Conservation (phyloP, 2,888 invertebrate species). For the Drosophila longiperda region DNA sequence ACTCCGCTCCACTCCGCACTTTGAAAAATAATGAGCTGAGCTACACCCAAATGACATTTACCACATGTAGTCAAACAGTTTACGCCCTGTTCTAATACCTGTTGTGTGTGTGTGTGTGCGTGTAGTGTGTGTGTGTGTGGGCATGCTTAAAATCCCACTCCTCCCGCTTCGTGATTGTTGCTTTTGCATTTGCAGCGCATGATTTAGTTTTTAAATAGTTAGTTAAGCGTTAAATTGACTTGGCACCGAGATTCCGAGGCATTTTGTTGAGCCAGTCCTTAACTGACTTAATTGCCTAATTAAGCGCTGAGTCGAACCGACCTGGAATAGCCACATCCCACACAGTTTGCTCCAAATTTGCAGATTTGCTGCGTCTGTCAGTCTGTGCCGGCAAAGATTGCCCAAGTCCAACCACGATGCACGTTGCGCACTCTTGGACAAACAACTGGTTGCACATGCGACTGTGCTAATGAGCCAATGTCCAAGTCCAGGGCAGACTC, state of each 20-base stretch:
- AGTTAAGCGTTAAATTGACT: constrained; percentile 78
- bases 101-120: constrained; percentile 14
- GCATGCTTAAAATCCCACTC: constrained; percentile 26
- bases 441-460: constrained; percentile 27
- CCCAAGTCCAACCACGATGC: constrained; percentile 5
- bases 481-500: neutral
- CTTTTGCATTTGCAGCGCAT: constrained; percentile 40
- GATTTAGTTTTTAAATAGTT: constrained; percentile 63
- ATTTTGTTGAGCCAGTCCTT: constrained; percentile 51
- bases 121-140: constrained; percentile 8
- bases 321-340: constrained; percentile 52
- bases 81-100: constrained; percentile 34
- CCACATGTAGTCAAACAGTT: constrained; percentile 44
- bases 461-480: constrained; percentile 64
- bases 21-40: neutral
- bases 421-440: constrained; percentile 32
- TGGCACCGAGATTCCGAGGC: constrained; percentile 46
- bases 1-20: neutral
- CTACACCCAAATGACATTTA: constrained; percentile 55
- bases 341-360: constrained; percentile 58
- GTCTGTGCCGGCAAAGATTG: constrained; percentile 20
- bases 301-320: constrained; percentile 55
- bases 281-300: constrained; percentile 73
- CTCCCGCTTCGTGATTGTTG: constrained; percentile 7
- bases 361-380: constrained; percentile 31